These are phyloP conservation scores for Loriculus beryllinus DNA, from an alignment of 2,797 vertebrate genomes.

Conservation along the genomic window DNA sequence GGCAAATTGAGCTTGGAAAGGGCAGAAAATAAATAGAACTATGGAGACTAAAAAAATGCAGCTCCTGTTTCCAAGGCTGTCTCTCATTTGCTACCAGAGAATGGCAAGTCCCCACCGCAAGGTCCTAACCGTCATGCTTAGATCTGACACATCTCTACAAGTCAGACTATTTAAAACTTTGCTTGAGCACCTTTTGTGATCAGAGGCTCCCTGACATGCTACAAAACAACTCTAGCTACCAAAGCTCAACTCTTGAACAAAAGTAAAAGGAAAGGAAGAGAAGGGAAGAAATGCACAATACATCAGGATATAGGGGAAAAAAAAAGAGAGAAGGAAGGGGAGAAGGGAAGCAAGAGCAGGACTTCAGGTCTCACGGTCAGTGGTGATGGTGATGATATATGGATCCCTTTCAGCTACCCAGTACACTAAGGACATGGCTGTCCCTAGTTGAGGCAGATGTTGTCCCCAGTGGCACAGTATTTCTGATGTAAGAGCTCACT, in stretches of 20 bases:
- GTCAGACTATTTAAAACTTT: not conserved
- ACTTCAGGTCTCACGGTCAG: accelerated
- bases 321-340: accelerated
- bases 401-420: not conserved
- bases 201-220: not conserved
- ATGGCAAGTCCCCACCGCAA: not conserved
- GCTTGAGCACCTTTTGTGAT: not conserved
- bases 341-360: not conserved
- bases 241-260: not conserved
- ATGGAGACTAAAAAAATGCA: not conserved
- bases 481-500: not conserved
- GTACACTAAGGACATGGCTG: not conserved
- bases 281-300: not conserved
- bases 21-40: not conserved
- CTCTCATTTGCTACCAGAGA: not conserved
- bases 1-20: not conserved
- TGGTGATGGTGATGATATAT: accelerated
- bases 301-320: accelerated
- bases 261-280: not conserved
- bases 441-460: accelerated
- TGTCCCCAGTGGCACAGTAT: accelerated
- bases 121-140: not conserved
- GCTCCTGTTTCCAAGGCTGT: not conserved
- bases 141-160: not conserved
- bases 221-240: not conserved